phyloP scores from a whole-genome alignment of 2,113 vertebrate genomes.

The Lipophrys pholis region DNA sequence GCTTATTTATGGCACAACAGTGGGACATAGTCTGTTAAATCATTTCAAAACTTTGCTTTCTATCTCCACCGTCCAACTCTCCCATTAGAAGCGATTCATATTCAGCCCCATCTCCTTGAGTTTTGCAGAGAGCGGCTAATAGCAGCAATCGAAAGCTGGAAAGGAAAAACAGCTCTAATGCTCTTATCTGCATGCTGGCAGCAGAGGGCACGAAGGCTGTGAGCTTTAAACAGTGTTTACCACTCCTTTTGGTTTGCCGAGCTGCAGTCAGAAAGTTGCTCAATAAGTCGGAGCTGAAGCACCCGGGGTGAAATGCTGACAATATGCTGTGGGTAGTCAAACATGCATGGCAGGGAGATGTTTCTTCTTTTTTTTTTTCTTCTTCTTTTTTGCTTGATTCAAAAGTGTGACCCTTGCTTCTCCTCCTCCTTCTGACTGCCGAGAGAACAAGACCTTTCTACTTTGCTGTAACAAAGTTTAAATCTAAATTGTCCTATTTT shows the following conservation, averaged over 20 bases:
- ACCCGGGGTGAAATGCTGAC: constrained; percentile 48
- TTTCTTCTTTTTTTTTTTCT: not conserved
- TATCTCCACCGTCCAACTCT: constrained; percentile 18
- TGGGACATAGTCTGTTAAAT: constrained; percentile 11
- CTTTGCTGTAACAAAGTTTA: not conserved
- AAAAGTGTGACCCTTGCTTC: constrained; percentile 27
- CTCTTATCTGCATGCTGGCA: constrained; percentile 77
- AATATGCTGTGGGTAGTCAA: constrained; percentile 47
- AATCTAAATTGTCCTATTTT: constrained; percentile 1
- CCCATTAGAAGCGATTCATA: constrained; percentile 51
- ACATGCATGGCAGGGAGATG: constrained; percentile 48
- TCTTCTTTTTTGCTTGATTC: constrained; percentile 16
- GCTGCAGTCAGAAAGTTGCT: constrained; percentile 51
- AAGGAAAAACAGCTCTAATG: constrained; percentile 70
- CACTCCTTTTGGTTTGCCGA: constrained; percentile 42
- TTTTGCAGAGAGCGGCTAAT: constrained; percentile 66
- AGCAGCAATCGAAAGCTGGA: constrained; percentile 62
- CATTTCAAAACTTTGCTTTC: constrained; percentile 38
- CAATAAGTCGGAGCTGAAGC: constrained; percentile 53
- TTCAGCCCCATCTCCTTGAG: constrained; percentile 37
- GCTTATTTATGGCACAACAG: constrained; percentile 61
- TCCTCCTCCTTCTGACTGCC: constrained; percentile 14
- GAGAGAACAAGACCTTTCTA: constrained; percentile 8
- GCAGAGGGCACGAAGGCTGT: constrained; percentile 67
- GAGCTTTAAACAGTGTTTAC: constrained; percentile 62